Evolutionary conservation across 92 coral and sea anemone genomes (phyloP).

Genomic region (Zoanthus sociatus): DNA sequence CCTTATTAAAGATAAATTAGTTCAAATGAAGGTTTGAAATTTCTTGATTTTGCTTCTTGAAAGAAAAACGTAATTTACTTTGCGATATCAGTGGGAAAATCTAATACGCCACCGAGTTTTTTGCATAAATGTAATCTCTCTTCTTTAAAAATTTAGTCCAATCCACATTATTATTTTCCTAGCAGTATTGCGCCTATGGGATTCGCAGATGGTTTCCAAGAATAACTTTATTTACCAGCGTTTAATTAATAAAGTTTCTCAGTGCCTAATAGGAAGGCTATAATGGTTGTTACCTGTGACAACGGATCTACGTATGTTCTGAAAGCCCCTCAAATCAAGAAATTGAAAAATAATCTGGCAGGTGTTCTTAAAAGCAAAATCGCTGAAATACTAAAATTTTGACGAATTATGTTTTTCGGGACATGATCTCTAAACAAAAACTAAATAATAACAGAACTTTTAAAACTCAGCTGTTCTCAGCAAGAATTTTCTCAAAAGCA

Average conservation of each 20-base stretch:
- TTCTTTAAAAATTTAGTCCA: conserved; percentile 78
- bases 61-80: neutral
- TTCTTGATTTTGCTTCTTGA: neutral
- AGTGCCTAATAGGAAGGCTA: neutral
- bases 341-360: conserved; percentile 26
- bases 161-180: conserved; percentile 62
- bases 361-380: conserved; percentile 32
- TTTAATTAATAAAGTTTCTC: conserved; percentile 35
- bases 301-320: conserved; percentile 30
- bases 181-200: conserved; percentile 67
- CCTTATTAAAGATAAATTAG: neutral
- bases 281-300: conserved; percentile 23
- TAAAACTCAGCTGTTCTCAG: conserved; percentile 5
- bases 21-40: neutral
- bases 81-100: conserved; percentile 41
- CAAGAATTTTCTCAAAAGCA: conserved; percentile 4
- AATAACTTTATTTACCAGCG: conserved; percentile 48
- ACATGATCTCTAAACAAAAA: neutral
- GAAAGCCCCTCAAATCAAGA: conserved; percentile 21
- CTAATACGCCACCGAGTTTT: conserved; percentile 40
- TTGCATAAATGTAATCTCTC: conserved; percentile 33
- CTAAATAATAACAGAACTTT: neutral
- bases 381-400: conserved; percentile 10
- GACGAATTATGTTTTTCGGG: neutral
- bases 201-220: conserved; percentile 48